Evolutionary conservation across 2,797 vertebrate genomes (phyloP), one percentile per base, ranked within the genome.

Genomic region (Lepus oiostolus): DNA sequence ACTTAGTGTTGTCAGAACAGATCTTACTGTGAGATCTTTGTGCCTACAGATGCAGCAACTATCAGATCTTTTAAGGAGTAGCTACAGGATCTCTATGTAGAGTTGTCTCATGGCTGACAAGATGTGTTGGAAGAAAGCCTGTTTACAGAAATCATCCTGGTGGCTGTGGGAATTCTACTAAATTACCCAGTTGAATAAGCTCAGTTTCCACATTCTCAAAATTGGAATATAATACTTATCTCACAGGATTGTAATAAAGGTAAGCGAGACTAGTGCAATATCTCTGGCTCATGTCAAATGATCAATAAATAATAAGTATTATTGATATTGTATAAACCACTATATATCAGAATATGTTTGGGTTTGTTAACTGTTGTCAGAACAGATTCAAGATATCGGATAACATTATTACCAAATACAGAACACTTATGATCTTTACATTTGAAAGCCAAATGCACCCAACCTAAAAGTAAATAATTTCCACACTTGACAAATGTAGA

Each of bases 391-490:
- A 65, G 82, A 81, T 52, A 88, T 82, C 85, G 85, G 26, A 76
- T 30, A 89, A 89, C 47, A 88, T 90, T 82, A 85, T 47, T 93
- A 42, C 70, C 89, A 91, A 89, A 62, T 67, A 22, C 60, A 80
- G 35, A 85, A 42, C 8, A 81, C 81, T 77, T 79, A 75, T 89
- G 80, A 91, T 91, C 85, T 89, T 88, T 93, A 26, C 85, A 32
- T 81, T 89, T 60, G 47, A 72, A 85, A 91, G 70, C 70, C 88
- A 95, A 84, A 60, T 47, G 24, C 58, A 96, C 67, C 81, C 75
- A 68, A 95, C 65, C 95, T 92, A 85, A 68, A 85, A 91, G 52
- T 84, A 90, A 92, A 90, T 93, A 67, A 24, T 86, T 86, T 85
- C 42, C 50, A 74, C 74, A 83, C 62, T 80, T 74, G 58, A 85